Evolutionary conservation across 2,113 vertebrate species (phyloP), one percentile per base, ranked within the genome.

Genomic region (Petromus typicus): DNA sequence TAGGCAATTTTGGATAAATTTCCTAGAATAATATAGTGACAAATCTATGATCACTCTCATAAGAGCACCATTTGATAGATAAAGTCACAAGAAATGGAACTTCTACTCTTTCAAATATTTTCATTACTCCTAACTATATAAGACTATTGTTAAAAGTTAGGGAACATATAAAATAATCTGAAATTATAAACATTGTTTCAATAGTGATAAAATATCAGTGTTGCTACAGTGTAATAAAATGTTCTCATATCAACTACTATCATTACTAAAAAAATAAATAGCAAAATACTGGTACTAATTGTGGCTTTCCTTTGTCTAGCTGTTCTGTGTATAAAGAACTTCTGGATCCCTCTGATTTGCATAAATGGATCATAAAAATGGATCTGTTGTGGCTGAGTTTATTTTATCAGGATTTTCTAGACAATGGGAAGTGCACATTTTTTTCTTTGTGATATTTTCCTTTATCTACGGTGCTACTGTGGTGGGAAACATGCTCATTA

Each of bases 361-460:
- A 27, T 54, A 86, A 86, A 97, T 97, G 97, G 93, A 97, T 89
- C 23, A 66, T 69, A 91, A 67, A 66, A 97, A 97, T 85, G 90
- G 30, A 85, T 96, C 97, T 76, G 2, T 86, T 32, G 94, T 97
- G 89, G 94, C 80, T 40, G 94, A 97, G 6, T 97, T 97, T 96
- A 87, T 97, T 91, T 96, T 97, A 76, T 25, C 81, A n/a, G 93
- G 93, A 66, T 95, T 96, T 67, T 92, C 85, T 48, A 79, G 79
- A 80, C 30, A 5, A 34, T 78, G 92, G 89, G 23, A 75, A 75
- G 85, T 95, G 45, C 94, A 92, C 25, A 37, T 76, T 82, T 92
- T 94, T 43, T 94, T 85, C 66, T 96, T 96, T 57, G 57, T 94
- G 43, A 61, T 11, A 45, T 96, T 96, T 89, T 86, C 85, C 54